Base-by-base conservation (phyloP, 1,140 invertebrate species). In the Lysiphlebus fabarum region DNA sequence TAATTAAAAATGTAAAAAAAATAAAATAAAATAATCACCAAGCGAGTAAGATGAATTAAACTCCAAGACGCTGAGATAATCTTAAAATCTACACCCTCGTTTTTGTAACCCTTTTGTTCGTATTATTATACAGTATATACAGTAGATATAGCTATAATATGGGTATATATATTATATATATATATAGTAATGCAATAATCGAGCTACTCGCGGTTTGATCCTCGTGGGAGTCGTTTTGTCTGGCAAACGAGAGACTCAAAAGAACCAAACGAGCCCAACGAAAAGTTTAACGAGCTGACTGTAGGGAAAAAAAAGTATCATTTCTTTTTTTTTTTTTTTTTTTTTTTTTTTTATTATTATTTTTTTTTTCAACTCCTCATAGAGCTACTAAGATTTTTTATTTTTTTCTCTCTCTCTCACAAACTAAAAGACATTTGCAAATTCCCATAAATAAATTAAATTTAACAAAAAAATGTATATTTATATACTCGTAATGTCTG, bases 211-310 rank as follows among this genome's bases (percentile, higher is more conserved):
- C 61, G 56, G 62, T 66, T 58, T 37, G 48, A 26, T 68, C 68
- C 72, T 60, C 64, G 62, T 51, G 70, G 65, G 70, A 70, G 70
- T 62, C 69, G 67, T 69, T 71, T 57, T 62, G 63, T 60, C 62
- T 65, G 56, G 67, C 66, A 61, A 51, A 51, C 49, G 65, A 73
- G 70, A 58, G 61, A 65, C 59, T 65, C 65, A 55, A 67, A 63
- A 72, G 62, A 70, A 69, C 67, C 70, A 71, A 76, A 76, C 71
- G 73, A 60, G 53, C 44, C 14, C 54, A 51, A 71, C 69, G 73
- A 77, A 77, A 77, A 77, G 73, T 77, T 74, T 76, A 77, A 77
- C 72, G 73, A 77, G 70, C 66, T 69, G 61, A 51, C 58, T 56
- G 53, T 26, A 4, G 17, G 54, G 17, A 40, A 55, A 10, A n/a